Evolutionary conservation across 2,888 invertebrate species (phyloP), one percentile per base, ranked within the genome.

Genomic region (Muschampia plurimacula): DNA sequence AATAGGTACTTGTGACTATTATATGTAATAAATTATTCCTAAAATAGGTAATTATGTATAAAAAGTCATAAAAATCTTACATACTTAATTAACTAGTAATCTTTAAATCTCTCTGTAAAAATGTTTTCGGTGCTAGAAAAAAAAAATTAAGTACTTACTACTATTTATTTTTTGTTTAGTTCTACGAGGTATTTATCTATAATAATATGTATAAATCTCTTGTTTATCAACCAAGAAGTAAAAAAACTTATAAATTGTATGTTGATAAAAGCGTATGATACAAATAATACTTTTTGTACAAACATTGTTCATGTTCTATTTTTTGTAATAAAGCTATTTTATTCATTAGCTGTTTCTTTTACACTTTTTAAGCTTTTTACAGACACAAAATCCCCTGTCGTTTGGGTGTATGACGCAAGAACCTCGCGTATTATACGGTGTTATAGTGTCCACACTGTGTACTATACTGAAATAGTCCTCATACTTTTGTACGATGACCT

Each of bases 401-500:
- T 79, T 77, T 2, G 75, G 71, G 46, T 84, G 78, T 69, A 77
- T 67, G 2, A 84, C 86, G 76, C 90, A 91, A 36, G 77, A 80
- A 2, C 89, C 89, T 74, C 77, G 81, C 8, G 67, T 65, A 73
- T 87, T 88, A 72, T 89, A 88, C 55, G 78, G 73, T 6, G 84
- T 79, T 73, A 89, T 84, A 4, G 83, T 82, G 81, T 96, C 95
- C 22, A 96, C 93, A 39, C 94, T 94, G 4, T 95, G 95, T 32
- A 95, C 84, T 62, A 96, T 80, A 73, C 87, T 83, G 64, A 95
- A 93, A 63, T 84, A 81, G 12, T 85, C 81, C 3, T 80, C 84
- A 62, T 85, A 79, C 73, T 92, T 88, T 39, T 92, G 87, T 9
- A 97, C 91, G 0, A 96, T 96, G 0, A 95, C 95, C 87, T 97